These are phyloP conservation scores for Rachycentron canadum DNA, from an alignment of 2,797 vertebrate genomes.

Conservation along the genomic window DNA sequence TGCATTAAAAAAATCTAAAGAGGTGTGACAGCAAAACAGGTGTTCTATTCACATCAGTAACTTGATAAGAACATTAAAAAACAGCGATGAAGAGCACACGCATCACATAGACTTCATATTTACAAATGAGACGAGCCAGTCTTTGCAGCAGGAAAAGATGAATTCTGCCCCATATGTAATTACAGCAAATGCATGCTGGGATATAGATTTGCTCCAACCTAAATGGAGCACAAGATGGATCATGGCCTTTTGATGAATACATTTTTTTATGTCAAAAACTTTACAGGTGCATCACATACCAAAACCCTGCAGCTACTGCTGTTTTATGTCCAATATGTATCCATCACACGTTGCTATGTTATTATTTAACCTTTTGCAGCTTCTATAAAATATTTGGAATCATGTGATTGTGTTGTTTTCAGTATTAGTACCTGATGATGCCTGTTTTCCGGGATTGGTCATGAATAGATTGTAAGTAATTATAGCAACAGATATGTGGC, in stretches of 20 bases:
- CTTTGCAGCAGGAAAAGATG: conserved; percentile 59
- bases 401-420: neutral
- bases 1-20: conserved; percentile 17
- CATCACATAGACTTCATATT: conserved; percentile 51
- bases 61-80: conserved; percentile 53
- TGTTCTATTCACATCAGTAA: conserved; percentile 36
- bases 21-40: conserved; percentile 42
- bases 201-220: conserved; percentile 73
- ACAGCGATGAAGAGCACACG: conserved; percentile 26
- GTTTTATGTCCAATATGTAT: neutral
- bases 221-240: conserved; percentile 73
- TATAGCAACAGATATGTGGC: neutral
- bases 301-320: conserved; percentile 17
- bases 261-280: conserved; percentile 56
- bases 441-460: neutral
- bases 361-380: conserved; percentile 4
- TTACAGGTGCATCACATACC: neutral
- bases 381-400: neutral
- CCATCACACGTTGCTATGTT: neutral
- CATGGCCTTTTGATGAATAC: conserved; percentile 58
- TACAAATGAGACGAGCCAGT: conserved; percentile 47
- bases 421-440: neutral
- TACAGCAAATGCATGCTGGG: conserved; percentile 72
- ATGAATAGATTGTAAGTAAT: conserved; percentile 23
- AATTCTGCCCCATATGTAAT: conserved; percentile 71